Evolutionary conservation across 2,113 vertebrate species (phyloP), one percentile per base, ranked within the genome.

Genomic region (Peromyscus leucopus): DNA sequence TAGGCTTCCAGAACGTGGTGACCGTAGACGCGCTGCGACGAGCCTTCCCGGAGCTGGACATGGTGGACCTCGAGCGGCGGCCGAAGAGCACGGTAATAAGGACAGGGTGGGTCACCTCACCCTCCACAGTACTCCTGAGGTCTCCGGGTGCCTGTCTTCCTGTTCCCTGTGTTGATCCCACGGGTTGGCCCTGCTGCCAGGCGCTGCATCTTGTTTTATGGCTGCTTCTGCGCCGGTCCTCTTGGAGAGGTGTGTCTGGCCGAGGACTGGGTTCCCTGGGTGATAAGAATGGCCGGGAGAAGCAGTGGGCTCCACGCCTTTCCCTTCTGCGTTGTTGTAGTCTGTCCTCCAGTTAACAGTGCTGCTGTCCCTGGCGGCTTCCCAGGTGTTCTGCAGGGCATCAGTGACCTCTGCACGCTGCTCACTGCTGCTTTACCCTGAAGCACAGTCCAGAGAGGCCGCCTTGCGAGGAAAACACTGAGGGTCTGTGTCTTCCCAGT

Each of bases 31-130:
- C 98, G 85, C 97, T 99, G 89, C 98, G 99, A 93, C 98, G 98
- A 12, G 99, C 99, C 0, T 99, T 99, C 98, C 99, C 99, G 36
- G 97, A 99, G 36, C 98, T 99, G 9, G 99, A 99, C 98, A 98
- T 99, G 89, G 99, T 99, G 97, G 99, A 99, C 98, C 99, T 99
- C 31, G 98, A 98, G 97, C 99, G 99, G 87, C 98, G 99, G 97
- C 99, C 99, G 0, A 99, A 99, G 98, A 98, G 98, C 26, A 89
- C 93, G 97, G 99, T 99, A 98, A 99, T 39, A 0, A 39, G 72
- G 72, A n/a, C 12, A 26, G n/a, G 57, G 22, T 94, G 90, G 85
- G 93, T 61, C n/a, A 19, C 42, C 19, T 51, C 74, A 9, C 39
- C 59, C 61, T 86, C 39, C 28, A 33, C 1, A 2, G 1, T 19